These are phyloP conservation scores for Epicampocera succincta DNA, from an alignment of 2,888 invertebrate genomes.

Conservation along the genomic window DNA sequence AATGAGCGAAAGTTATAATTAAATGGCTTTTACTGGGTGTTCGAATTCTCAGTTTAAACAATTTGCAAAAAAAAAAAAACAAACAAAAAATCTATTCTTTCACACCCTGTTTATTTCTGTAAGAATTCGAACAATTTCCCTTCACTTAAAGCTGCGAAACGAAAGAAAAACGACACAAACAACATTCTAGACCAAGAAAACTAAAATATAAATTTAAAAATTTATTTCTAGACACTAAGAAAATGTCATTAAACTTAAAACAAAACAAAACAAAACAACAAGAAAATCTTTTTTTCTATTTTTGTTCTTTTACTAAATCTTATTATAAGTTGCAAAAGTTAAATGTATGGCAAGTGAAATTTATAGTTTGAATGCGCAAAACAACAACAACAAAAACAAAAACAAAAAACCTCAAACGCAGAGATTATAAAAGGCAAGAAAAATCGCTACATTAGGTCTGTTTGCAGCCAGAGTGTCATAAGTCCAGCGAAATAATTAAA, in stretches of 20 bases:
- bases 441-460: background rate
- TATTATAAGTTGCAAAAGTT: slow-evolving; percentile 23
- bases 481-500: too few species aligned
- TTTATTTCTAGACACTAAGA: slow-evolving; percentile 53
- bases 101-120: slow-evolving; percentile 54
- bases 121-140: slow-evolving; percentile 59
- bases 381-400: too few species aligned
- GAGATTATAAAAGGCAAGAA: slow-evolving; percentile 11
- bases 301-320: slow-evolving; percentile 3
- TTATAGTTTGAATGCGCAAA: slow-evolving; percentile 25
- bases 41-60: too few species aligned
- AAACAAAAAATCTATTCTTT: background rate
- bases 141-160: background rate
- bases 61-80: too few species aligned
- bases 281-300: slow-evolving; percentile 22
- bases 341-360: slow-evolving; percentile 47
- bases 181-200: slow-evolving; percentile 46
- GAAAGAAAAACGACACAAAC: background rate
- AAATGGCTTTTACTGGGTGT: too few species aligned
- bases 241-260: slow-evolving; percentile 63
- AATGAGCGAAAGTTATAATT: too few species aligned
- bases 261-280: slow-evolving; percentile 24
- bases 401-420: too few species aligned
- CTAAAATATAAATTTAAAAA: slow-evolving; percentile 31
- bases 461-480: too few species aligned